phyloP scores from a whole-genome alignment of 2,797 vertebrate species.

The Leuciscus waleckii region DNA sequence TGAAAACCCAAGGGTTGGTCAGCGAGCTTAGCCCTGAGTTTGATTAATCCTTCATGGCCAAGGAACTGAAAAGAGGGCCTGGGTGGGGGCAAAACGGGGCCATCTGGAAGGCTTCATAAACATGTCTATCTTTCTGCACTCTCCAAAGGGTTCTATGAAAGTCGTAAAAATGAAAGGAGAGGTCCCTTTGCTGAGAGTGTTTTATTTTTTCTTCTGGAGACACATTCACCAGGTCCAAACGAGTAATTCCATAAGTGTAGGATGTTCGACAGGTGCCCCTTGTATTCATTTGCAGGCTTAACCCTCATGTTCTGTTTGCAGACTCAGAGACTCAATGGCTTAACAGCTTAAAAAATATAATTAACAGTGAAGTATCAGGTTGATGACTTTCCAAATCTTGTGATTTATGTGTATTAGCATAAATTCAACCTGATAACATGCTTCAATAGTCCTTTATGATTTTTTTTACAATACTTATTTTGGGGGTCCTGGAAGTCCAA shows the following conservation, averaged over 20 bases:
- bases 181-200: slow-evolving; percentile 72
- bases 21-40: slow-evolving; percentile 76
- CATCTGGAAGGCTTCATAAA: slow-evolving; percentile 88
- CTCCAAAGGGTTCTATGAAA: slow-evolving; percentile 85
- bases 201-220: slow-evolving; percentile 70
- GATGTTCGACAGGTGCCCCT: neutral
- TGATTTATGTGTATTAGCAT: neutral
- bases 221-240: slow-evolving; percentile 65
- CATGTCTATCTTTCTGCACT: slow-evolving; percentile 83
- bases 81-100: slow-evolving; percentile 75
- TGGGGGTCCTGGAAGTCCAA: neutral
- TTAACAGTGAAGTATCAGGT: neutral
- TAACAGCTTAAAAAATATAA: neutral
- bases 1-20: slow-evolving; percentile 74
- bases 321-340: neutral
- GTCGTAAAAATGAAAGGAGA: slow-evolving; percentile 84
- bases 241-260: slow-evolving; percentile 48
- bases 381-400: neutral
- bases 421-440: neutral
- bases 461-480: neutral
- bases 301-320: neutral
- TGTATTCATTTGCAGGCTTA: slow-evolving; percentile 6
- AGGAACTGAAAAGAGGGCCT: slow-evolving; percentile 78
- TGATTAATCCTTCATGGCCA: slow-evolving; percentile 83
- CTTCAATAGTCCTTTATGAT: neutral